A percentile compares a stretch with the other conserved stretches of the same genome.
Conservation (phyloP, 2,797 vertebrate species). For the Phylloscopus collybita region DNA sequence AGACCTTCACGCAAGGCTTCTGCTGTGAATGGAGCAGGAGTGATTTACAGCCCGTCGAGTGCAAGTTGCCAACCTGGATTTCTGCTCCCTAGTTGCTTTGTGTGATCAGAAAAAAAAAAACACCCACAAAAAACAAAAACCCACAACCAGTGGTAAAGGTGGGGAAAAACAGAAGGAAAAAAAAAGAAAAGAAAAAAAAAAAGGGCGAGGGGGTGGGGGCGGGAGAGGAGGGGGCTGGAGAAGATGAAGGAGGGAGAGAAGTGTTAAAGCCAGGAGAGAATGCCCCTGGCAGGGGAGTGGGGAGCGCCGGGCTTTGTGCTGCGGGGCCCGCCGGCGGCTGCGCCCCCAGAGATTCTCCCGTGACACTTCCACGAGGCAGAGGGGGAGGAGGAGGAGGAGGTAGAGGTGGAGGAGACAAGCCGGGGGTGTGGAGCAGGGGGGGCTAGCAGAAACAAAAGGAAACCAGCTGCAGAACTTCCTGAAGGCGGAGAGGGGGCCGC, state of each 20-base stretch:
- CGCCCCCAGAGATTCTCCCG: constrained; percentile 64
- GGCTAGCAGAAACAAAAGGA: constrained; percentile 72
- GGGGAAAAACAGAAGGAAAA: neutral
- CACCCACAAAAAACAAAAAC: too few relatives aligned
- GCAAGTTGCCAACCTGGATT: neutral
- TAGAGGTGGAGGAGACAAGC: constrained; percentile 69
- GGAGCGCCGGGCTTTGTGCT: constrained; percentile 17
- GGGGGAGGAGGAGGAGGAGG: constrained; percentile 53
- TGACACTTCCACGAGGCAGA: constrained; percentile 82
- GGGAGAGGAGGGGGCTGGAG: neutral
- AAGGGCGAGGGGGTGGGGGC: neutral
- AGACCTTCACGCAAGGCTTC: neutral
- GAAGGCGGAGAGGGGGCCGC: constrained; percentile 19
- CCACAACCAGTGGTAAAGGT: neutral
- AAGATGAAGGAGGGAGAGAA: neutral
- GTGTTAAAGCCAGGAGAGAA: neutral
- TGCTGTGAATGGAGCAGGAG: neutral
- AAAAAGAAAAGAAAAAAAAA: too few relatives aligned
- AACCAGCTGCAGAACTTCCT: constrained; percentile 70
- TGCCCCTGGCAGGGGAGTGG: neutral
- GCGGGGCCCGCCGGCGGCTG: constrained; percentile 63
- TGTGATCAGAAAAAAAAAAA: neutral
- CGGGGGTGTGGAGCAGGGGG: constrained; percentile 53
- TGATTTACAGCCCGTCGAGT: neutral
- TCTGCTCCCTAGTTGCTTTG: neutral